Conservation (phyloP, 2,113 vertebrate genomes). For the Xenopus laevis region DNA sequence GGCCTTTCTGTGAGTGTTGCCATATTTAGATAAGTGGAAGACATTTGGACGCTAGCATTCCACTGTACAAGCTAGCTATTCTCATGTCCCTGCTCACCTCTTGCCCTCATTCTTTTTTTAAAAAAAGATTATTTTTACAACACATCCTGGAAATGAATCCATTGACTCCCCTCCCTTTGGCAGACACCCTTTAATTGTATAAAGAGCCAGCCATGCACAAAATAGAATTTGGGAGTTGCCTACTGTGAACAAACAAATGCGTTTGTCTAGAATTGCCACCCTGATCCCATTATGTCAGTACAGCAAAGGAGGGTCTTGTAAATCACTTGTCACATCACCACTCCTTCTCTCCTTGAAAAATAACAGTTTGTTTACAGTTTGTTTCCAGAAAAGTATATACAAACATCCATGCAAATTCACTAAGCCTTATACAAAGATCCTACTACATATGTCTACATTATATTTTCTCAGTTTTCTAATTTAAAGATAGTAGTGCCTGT, state of each 20-base stretch:
- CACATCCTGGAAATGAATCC: conserved; percentile 41
- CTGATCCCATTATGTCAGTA: neutral
- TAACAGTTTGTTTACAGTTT: too few relatives aligned
- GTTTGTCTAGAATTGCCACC: neutral
- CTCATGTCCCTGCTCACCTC: conserved; percentile 34
- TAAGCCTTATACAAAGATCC: too few relatives aligned
- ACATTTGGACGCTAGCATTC: conserved; percentile 14
- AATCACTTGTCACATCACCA: neutral
- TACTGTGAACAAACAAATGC: conserved; percentile 19
- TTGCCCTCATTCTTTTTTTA: conserved; percentile 26
- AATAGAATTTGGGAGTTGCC: conserved; percentile 15
- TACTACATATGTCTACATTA: too few relatives aligned
- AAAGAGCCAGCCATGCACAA: conserved; percentile 26
- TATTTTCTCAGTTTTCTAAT: too few relatives aligned
- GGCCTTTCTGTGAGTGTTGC: neutral
- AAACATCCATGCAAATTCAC: too few relatives aligned
- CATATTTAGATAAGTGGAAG: conserved; percentile 25
- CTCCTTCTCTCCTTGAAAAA: too few relatives aligned
- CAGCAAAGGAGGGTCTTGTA: neutral
- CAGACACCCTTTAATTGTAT: conserved; percentile 34
- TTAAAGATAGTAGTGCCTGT: too few relatives aligned
- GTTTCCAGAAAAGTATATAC: too few relatives aligned
- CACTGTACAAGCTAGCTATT: conserved; percentile 26
- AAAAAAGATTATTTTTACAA: conserved; percentile 40
- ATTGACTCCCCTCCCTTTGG: conserved; percentile 34